A percentile compares a stretch with the other conserved stretches of the same genome.
Evolutionary conservation across 2,888 invertebrate species (phyloP).

Genomic region (Hyposoter dolosus): DNA sequence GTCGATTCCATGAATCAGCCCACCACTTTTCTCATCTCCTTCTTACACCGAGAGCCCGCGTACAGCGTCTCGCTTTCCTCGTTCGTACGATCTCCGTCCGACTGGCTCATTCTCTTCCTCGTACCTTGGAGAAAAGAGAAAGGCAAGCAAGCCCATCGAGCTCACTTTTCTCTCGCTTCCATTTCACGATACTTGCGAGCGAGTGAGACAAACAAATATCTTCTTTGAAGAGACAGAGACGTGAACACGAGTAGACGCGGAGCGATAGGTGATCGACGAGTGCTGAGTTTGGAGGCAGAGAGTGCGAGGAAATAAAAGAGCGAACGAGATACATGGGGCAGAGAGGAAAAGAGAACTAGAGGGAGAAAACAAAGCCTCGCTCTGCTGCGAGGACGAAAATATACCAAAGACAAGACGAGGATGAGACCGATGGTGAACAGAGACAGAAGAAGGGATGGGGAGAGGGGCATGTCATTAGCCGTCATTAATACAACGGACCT

Average conservation of each 20-base stretch:
- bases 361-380: conserved; percentile 29
- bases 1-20: conserved; percentile 82
- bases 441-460: conserved; percentile 58
- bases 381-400: conserved; percentile 38
- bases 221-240: conserved; percentile 35
- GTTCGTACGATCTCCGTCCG: background rate
- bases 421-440: conserved; percentile 31
- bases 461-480: conserved; percentile 83
- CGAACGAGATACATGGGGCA: conserved; percentile 29
- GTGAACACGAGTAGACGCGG: conserved; percentile 28
- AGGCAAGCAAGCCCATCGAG: conserved; percentile 55
- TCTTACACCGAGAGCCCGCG: conserved; percentile 6
- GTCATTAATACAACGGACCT: conserved; percentile 83
- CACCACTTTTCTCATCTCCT: conserved; percentile 67
- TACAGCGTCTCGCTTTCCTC: conserved; percentile 7
- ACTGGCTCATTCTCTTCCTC: conserved; percentile 13
- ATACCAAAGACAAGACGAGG: conserved; percentile 35
- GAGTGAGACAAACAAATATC: background rate
- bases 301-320: conserved; percentile 47
- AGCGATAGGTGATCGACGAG: conserved; percentile 31
- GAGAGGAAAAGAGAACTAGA: conserved; percentile 29
- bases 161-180: conserved; percentile 15
- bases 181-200: background rate
- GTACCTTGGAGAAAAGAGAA: conserved; percentile 47
- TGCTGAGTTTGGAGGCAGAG: conserved; percentile 12